Base-by-base conservation (phyloP, 2,888 invertebrate genomes). In the Synergus umbraculus region DNA sequence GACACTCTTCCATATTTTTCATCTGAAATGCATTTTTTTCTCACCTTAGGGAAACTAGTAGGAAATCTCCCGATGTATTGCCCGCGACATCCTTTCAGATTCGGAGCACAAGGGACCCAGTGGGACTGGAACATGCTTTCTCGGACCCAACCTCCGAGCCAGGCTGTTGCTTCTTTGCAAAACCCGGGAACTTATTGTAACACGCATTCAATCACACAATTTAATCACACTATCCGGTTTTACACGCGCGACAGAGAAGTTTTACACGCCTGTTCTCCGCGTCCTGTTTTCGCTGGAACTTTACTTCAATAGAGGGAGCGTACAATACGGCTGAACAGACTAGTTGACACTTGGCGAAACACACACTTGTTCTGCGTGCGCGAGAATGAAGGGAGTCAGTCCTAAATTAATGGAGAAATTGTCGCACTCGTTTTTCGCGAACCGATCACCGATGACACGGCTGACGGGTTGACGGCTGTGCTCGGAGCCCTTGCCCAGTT, bases 401-500 rank as follows among this genome's bases (percentile, higher is more conserved):
- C 76, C 66, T 46, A 58, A 65, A 67, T 64, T 63, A 15, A 49
- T 10, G n/a, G n/a, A n/a, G 44, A 58, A 76, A 79, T 46, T 37
- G 65, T 63, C 76, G 43, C 76, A 69, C 66, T 69, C 64, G n/a
- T 64, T 79, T 79, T 77, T 82, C 83, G 78, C 81, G 78, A 65
- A 81, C 81, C 83, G 83, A 86, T 85, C 83, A 86, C 83, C 85
- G 84, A 83, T 83, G 83, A 85, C 86, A 87, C 87, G 85, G 85
- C 66, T 86, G 82, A 87, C 82, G 84, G 86, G 83, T 82, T 82
- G 76, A 79, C 83, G 80, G 80, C 82, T 79, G 78, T 76, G 76
- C 44, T 73, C 54, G 41, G 79, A 80, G 83, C 84, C 87, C 88
- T 87, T 86, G 86, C 86, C 87, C 87, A 89, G 86, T 87, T 88